Evolutionary conservation across 2,113 vertebrate species (phyloP).

Genomic region (Nycticorax nycticorax): DNA sequence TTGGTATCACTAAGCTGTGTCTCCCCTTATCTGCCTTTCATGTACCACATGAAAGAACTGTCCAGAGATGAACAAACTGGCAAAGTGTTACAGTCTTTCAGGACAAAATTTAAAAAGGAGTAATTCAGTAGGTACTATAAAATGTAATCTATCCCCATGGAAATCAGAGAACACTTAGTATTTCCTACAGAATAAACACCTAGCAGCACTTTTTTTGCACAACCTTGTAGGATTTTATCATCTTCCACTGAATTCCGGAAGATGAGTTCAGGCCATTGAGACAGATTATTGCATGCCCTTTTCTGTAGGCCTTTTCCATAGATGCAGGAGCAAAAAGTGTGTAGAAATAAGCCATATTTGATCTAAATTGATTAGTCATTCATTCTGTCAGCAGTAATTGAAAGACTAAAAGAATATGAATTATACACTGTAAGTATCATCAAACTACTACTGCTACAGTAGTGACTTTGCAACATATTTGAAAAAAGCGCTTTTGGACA

Average conservation of each 20-base stretch:
- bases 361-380: constrained; percentile 41
- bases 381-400: constrained; percentile 26
- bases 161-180: not conserved
- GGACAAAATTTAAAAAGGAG: not conserved
- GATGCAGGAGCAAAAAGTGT: not conserved
- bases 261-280: not conserved
- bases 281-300: too few species aligned
- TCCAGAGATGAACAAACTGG: not conserved
- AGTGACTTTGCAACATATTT: not conserved
- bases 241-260: not conserved
- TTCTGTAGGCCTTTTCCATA: not conserved
- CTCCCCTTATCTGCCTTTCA: not conserved
- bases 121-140: not conserved
- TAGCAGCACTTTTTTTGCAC: not conserved
- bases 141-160: not conserved
- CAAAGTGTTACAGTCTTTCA: not conserved
- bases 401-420: constrained; percentile 31
- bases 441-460: not conserved
- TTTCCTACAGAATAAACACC: not conserved
- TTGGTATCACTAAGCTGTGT: not conserved
- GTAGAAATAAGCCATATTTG: constrained; percentile 31
- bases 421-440: not conserved
- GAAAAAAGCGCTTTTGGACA: constrained; percentile 45
- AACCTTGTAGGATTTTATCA: not conserved
- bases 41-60: constrained; percentile 29